Percentiles rank a stretch among this genome's conserved stretches.
phyloP scores from a whole-genome alignment of 2,888 invertebrate species.

The Agonopterix subpropinquella region DNA sequence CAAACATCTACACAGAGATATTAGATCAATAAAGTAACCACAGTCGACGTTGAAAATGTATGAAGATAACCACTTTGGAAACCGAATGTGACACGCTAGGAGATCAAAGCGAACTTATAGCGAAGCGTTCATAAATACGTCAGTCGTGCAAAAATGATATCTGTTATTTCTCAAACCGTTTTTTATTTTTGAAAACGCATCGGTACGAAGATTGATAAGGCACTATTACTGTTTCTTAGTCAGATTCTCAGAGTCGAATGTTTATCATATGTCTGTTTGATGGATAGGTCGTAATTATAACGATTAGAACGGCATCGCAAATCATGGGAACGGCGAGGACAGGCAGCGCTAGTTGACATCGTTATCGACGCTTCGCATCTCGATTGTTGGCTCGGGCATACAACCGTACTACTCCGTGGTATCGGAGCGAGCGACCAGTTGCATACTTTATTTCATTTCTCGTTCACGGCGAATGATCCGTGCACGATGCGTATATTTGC shows the following conservation, averaged over 20 bases:
- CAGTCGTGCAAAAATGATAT: constrained; percentile 63
- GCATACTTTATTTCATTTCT: constrained; percentile 64
- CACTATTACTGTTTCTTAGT: constrained; percentile 40
- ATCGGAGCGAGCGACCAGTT: constrained; percentile 33
- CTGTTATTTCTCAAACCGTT: constrained; percentile 60
- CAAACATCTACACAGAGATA: constrained; percentile 31
- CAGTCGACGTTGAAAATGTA: constrained; percentile 30
- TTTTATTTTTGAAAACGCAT: constrained; percentile 22
- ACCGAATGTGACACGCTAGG: constrained; percentile 43
- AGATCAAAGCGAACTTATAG: constrained; percentile 67
- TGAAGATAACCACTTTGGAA: constrained; percentile 27
- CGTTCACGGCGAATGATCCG: constrained; percentile 50
- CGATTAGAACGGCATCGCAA: constrained; percentile 69
- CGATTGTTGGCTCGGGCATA: constrained; percentile 54
- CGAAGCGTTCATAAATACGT: constrained; percentile 64
- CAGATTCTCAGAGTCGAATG: constrained; percentile 37
- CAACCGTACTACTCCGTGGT: constrained; percentile 18
- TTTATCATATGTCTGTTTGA: constrained; percentile 66
- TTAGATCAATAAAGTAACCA: constrained; percentile 7
- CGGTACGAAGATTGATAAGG: constrained; percentile 44
- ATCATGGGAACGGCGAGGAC: constrained; percentile 69
- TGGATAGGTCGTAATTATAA: constrained; percentile 70
- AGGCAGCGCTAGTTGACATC: constrained; percentile 62
- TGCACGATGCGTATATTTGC: constrained; percentile 48
- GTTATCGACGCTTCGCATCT: constrained; percentile 63